phyloP scores from a whole-genome alignment of 2,888 invertebrate species.

The Macroteleia sp. region DNA sequence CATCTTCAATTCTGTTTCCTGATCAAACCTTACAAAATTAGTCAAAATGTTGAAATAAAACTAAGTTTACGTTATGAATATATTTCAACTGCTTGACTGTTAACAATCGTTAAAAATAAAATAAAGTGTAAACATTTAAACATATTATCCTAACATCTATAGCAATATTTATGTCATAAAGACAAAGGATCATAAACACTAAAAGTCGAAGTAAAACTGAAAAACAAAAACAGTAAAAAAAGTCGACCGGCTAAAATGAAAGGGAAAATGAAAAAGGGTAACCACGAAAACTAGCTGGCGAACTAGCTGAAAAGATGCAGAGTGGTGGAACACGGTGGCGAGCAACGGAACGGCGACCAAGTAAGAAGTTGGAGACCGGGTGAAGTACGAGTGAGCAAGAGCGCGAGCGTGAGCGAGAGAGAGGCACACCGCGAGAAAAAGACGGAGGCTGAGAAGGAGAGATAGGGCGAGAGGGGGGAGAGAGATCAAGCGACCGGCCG shows the following conservation, averaged over 20 bases:
- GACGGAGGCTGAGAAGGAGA: constrained; percentile 61
- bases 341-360: constrained; percentile 21
- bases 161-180: too few species aligned
- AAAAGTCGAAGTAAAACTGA: too few species aligned
- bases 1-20: too few species aligned
- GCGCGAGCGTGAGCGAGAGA: not conserved
- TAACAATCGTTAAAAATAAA: too few species aligned
- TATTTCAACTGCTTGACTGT: too few species aligned
- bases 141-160: too few species aligned
- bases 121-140: too few species aligned
- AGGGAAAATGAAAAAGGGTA: not conserved
- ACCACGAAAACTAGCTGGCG: not conserved
- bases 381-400: constrained; percentile 28
- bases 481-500: constrained; percentile 72
- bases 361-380: constrained; percentile 35
- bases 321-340: constrained; percentile 26
- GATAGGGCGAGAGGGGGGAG: constrained; percentile 70
- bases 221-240: too few species aligned
- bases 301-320: constrained; percentile 5
- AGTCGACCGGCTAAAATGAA: not conserved
- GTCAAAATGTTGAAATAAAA: too few species aligned
- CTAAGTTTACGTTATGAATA: too few species aligned
- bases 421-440: constrained; percentile 1
- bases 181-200: too few species aligned
- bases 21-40: too few species aligned